Evolutionary conservation across 2,113 vertebrate genomes (phyloP).

Genomic region (Lates calcarifer): DNA sequence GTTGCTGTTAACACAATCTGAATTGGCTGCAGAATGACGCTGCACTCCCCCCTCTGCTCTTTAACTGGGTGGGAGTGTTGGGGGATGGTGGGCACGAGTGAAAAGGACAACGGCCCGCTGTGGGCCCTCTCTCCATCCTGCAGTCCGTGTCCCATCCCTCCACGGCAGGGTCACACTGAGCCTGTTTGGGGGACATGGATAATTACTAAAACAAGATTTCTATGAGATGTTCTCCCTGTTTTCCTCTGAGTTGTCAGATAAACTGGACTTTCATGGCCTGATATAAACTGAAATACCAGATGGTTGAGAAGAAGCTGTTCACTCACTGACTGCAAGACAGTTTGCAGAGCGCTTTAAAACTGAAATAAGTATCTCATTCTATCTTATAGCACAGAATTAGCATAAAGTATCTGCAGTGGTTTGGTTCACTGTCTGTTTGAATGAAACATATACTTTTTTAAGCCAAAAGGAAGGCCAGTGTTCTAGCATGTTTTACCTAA

Average conservation of each 20-base stretch:
- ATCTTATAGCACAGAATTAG: no score
- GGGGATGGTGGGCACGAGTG: constrained; percentile 44
- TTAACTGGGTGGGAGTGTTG: constrained; percentile 23
- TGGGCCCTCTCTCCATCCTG: constrained; percentile 16
- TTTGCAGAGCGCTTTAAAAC: no score
- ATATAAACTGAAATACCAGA: background rate
- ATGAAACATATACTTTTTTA: no score
- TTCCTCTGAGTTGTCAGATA: background rate
- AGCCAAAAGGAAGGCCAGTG: no score
- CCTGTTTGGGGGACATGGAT: background rate
- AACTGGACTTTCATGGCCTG: background rate
- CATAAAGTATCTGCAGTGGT: no score
- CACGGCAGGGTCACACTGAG: background rate
- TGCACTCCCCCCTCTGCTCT: constrained; percentile 34
- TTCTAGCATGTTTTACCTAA: no score
- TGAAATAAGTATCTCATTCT: no score
- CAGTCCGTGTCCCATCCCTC: constrained; percentile 9
- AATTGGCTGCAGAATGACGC: constrained; percentile 41
- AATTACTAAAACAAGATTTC: constrained; percentile 1
- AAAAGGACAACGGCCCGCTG: constrained; percentile 33
- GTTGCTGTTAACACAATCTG: constrained; percentile 37
- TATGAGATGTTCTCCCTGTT: background rate
- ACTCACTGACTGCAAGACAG: background rate
- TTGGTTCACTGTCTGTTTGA: no score
- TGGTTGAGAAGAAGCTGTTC: background rate